Evolutionary conservation across 2,888 invertebrate species (phyloP).

Genomic region (Neoascia interrupta): DNA sequence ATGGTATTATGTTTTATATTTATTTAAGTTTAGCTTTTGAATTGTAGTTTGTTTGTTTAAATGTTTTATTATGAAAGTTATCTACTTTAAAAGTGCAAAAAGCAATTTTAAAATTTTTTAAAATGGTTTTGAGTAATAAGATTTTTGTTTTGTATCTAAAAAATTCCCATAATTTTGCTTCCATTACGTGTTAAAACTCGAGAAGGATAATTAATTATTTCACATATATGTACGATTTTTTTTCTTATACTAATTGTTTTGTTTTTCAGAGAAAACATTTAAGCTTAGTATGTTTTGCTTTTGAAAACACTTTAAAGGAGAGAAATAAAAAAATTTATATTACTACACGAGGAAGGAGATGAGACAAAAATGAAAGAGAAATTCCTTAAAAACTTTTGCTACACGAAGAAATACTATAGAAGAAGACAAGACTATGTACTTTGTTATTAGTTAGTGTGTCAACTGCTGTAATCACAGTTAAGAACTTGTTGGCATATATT

Average conservation of each 20-base stretch:
- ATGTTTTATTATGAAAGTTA: slow-evolving; percentile 66
- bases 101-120: slow-evolving; percentile 64
- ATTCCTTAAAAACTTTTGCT: slow-evolving; percentile 22
- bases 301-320: slow-evolving; percentile 31
- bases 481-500: slow-evolving; percentile 65
- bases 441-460: slow-evolving; percentile 39
- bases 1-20: slow-evolving; percentile 19
- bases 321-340: no score
- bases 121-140: slow-evolving; percentile 37
- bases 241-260: slow-evolving; percentile 6
- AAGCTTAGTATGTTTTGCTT: slow-evolving; percentile 23
- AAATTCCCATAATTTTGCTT: slow-evolving; percentile 53
- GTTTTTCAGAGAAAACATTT: slow-evolving; percentile 43
- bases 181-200: slow-evolving; percentile 36
- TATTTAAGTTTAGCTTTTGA: slow-evolving; percentile 34
- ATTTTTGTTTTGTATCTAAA: slow-evolving; percentile 39
- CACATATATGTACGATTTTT: slow-evolving; percentile 4
- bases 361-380: slow-evolving; percentile 11
- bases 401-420: slow-evolving; percentile 19
- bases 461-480: slow-evolving; percentile 50
- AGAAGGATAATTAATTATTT: neutral
- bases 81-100: slow-evolving; percentile 67
- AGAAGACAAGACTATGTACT: slow-evolving; percentile 49
- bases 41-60: slow-evolving; percentile 34
- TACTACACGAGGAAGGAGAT: slow-evolving; percentile 32